Conservation (phyloP, 1,140 invertebrate species). For the Lethrus apterus region DNA sequence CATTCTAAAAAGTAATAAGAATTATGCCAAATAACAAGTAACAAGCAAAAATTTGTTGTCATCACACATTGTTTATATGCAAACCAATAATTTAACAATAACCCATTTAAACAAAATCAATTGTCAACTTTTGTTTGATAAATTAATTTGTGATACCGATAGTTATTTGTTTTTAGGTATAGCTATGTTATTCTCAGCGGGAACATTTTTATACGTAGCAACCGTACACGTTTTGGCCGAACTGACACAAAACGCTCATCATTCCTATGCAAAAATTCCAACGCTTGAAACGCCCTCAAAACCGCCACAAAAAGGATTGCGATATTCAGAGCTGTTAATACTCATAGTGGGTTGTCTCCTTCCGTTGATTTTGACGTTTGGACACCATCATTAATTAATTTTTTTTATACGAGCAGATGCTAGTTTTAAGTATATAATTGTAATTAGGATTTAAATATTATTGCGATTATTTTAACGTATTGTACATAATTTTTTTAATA, state of each 20-base stretch:
- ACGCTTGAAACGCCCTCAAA: slow-evolving; percentile 23
- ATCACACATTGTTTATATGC: no score
- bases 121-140: no score
- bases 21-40: no score
- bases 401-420: slow-evolving; percentile 1
- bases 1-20: no score
- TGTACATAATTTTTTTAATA: no score
- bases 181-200: slow-evolving; percentile 97
- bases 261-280: slow-evolving; percentile 40
- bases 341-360: slow-evolving; percentile 79
- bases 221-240: slow-evolving; percentile 98
- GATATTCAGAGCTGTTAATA: slow-evolving; percentile 69
- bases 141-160: background rate
- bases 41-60: no score
- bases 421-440: background rate
- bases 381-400: slow-evolving; percentile 80
- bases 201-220: slow-evolving; percentile 97
- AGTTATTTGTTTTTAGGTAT: slow-evolving; percentile 56
- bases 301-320: slow-evolving; percentile 44
- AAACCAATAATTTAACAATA: no score
- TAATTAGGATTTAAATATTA: background rate
- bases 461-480: background rate
- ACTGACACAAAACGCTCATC: slow-evolving; percentile 55
- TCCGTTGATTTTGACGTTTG: slow-evolving; percentile 80
- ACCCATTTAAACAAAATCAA: no score